Base-by-base conservation (phyloP, 2,888 invertebrate species). In the Coleophora flavipennella region DNA sequence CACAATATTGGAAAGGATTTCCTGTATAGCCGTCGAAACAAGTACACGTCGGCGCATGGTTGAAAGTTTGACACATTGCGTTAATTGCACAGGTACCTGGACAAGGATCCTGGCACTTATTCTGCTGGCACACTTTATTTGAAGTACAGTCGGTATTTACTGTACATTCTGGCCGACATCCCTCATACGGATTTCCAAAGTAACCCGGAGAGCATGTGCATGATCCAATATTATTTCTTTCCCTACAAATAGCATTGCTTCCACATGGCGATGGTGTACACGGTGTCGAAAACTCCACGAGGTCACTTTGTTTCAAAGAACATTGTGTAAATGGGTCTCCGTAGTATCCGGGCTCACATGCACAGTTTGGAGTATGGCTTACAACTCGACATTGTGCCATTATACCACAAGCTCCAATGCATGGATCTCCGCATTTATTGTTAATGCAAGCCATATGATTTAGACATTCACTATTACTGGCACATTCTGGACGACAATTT, bases 71-170 rank as follows among this genome's bases (percentile, higher is more conserved):
- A 60, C 93, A 93, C 41, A 89, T 83, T 9, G 93, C 90, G 61
- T 92, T 91, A 51, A 84, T 80, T 11, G 91, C 92, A 62, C 93
- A 93, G 35, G 90, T 89, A 26, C 92, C 92, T 0, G 90, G 90
- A 56, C 93, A 93, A 8, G 93, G 92, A 65, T 92, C 90, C 52
- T 85, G 80, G 57, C 93, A 94, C 71, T 91, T 92, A 57, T 90
- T 90, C 63, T 89, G 88, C 41, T 90, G 86, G 52, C 93, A 93
- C 13, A 92, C 89, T 62, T 85, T 88, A 59, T 91, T 90, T 4
- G 90, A 88, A 1, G 89, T 78, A 62, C 93, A 93, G 55, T 92
- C 92, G 2, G 91, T 89, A 59, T 91, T 92, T 13, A 91, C 76
- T 0, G 89, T 84, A 61, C 93, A 93, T 73, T 93, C 92, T 13